These are phyloP conservation scores for Syngnathus floridae DNA, from an alignment of 2,113 vertebrate genomes.

Conservation along the genomic window DNA sequence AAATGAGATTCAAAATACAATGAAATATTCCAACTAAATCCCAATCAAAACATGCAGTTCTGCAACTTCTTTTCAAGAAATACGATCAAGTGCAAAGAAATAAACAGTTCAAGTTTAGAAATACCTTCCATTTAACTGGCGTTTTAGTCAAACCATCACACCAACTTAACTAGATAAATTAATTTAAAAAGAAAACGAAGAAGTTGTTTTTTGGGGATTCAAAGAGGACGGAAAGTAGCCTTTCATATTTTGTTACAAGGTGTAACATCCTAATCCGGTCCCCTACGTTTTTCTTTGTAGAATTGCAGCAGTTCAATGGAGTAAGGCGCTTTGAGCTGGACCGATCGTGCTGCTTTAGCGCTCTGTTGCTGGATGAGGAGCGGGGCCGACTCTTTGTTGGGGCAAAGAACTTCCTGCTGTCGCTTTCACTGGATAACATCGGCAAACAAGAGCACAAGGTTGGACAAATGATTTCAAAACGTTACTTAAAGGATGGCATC, in stretches of 20 bases:
- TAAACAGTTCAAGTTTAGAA: too few species aligned
- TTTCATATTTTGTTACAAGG: neutral
- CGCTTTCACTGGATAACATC: slow-evolving; percentile 89
- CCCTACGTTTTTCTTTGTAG: slow-evolving; percentile 55
- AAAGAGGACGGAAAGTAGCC: neutral
- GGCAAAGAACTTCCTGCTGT: slow-evolving; percentile 85
- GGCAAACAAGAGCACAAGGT: slow-evolving; percentile 87
- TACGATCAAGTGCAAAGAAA: too few species aligned
- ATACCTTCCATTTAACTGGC: too few species aligned
- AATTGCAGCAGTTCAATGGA: slow-evolving; percentile 80
- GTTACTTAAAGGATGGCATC: neutral
- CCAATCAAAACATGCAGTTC: too few species aligned
- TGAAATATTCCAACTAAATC: too few species aligned
- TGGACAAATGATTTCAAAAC: slow-evolving; percentile 3
- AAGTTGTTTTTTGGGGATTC: neutral
- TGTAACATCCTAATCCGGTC: neutral
- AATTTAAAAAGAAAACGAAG: too few species aligned
- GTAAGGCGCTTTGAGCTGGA: slow-evolving; percentile 80
- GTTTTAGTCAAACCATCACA: too few species aligned
- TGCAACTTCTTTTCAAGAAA: too few species aligned
- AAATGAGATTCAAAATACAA: too few species aligned
- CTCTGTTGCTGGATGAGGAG: slow-evolving; percentile 89
- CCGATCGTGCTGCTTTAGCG: slow-evolving; percentile 86
- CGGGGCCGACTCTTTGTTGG: slow-evolving; percentile 87
- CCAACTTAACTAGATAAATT: too few species aligned